Conservation (phyloP, 2,113 vertebrate genomes). For the Struthidea cinerea region DNA sequence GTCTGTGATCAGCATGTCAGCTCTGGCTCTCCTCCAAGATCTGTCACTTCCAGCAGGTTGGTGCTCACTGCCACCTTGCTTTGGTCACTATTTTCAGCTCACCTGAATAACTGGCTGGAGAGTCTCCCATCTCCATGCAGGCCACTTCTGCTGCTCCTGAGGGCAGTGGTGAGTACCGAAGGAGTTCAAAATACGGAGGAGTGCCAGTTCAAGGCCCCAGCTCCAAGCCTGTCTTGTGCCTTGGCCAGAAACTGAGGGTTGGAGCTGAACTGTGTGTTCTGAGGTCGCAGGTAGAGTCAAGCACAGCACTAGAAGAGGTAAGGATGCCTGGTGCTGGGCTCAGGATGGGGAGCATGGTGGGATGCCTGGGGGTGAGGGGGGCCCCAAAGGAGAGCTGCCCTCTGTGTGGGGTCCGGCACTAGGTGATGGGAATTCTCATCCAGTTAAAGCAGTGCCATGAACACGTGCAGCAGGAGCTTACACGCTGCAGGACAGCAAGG, state of each 20-base stretch:
- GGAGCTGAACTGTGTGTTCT: not conserved
- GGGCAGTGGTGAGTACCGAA: not conserved
- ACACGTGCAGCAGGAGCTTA: not conserved
- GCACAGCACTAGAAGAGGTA: not conserved
- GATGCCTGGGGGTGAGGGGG: not conserved
- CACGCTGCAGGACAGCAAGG: not conserved
- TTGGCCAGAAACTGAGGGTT: not conserved
- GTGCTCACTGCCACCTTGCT: not conserved
- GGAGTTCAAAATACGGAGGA: not conserved
- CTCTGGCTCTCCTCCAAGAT: slow-evolving; percentile 18
- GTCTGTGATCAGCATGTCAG: slow-evolving; percentile 36
- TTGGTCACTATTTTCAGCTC: not conserved
- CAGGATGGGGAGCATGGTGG: not conserved
- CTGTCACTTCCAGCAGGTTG: not conserved
- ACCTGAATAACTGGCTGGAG: not conserved
- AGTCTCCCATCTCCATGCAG: not conserved
- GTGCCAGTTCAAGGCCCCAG: not conserved
- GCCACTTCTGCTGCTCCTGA: not conserved
- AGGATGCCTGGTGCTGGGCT: not conserved
- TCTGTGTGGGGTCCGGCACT: not conserved
- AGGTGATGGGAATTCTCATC: not conserved
- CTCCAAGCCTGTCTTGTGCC: not conserved
- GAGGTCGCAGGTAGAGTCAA: not conserved
- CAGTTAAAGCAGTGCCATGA: not conserved
- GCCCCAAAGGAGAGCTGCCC: not conserved